These are phyloP conservation scores for Taxidea taxus DNA, from an alignment of 2,113 vertebrate genomes.

Conservation along the genomic window DNA sequence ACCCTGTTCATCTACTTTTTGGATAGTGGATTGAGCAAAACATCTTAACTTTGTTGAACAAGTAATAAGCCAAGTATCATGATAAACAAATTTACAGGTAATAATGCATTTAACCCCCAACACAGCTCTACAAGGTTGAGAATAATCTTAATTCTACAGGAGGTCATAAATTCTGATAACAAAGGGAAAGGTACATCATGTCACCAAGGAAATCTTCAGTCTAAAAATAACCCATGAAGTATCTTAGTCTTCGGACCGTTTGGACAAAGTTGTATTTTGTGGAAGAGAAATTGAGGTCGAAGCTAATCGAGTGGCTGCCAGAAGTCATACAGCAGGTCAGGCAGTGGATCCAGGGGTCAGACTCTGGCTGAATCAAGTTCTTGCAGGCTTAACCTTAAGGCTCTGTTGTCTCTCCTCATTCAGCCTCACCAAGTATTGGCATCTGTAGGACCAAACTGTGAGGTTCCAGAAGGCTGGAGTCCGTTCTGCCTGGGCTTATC, in stretches of 20 bases:
- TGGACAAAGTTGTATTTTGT: neutral
- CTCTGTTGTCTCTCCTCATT: rapidly evolving
- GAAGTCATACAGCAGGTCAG: neutral
- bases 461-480: neutral
- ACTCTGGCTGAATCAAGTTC: neutral
- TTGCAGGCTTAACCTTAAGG: rapidly evolving
- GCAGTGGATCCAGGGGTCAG: neutral
- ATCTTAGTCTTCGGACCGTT: neutral
- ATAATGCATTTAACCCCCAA: neutral
- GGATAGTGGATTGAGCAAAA: neutral
- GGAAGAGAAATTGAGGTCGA: neutral
- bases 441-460: rapidly evolving
- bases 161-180: neutral
- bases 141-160: neutral
- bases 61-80: neutral
- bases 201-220: neutral
- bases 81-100: neutral
- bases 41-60: neutral
- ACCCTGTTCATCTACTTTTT: neutral
- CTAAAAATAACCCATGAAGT: neutral
- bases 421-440: rapidly evolving
- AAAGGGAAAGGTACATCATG: neutral
- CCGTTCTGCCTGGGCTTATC: neutral
- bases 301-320: neutral
- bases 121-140: neutral